A percentile compares a stretch with the other conserved stretches of the same genome.
Conservation (phyloP, 2,113 vertebrate genomes). For the Percina caprodes region DNA sequence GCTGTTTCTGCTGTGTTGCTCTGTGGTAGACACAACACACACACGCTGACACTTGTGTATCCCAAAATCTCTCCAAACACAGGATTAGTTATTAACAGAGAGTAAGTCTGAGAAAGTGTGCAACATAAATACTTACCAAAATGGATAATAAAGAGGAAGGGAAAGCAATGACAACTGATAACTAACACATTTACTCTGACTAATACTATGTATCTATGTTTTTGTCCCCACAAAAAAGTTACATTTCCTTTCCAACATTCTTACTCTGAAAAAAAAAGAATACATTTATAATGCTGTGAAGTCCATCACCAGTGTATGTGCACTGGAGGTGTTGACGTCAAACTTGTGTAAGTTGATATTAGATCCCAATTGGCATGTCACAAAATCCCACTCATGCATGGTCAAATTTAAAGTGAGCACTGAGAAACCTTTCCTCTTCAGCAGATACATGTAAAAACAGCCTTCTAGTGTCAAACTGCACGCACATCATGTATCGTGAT, state of each 20-base stretch:
- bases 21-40: not conserved
- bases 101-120: not conserved
- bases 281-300: not conserved
- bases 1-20: constrained; percentile 49
- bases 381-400: not conserved
- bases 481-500: not conserved
- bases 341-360: not conserved
- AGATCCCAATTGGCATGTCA: not conserved
- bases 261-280: no score
- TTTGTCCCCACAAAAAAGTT: no score
- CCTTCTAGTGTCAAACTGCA: no score
- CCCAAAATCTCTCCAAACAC: constrained; percentile 25
- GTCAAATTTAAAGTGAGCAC: not conserved
- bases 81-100: constrained; percentile 17
- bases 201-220: not conserved
- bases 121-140: not conserved
- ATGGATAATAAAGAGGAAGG: not conserved
- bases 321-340: not conserved
- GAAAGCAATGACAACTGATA: not conserved
- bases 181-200: not conserved
- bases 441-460: no score
- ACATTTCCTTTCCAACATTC: no score
- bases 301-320: not conserved
- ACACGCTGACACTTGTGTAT: constrained; percentile 19
- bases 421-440: not conserved